A percentile compares a stretch with the other conserved stretches of the same genome.
Conservation (phyloP, 2,888 invertebrate species). For the Drosophila kuntzei region DNA sequence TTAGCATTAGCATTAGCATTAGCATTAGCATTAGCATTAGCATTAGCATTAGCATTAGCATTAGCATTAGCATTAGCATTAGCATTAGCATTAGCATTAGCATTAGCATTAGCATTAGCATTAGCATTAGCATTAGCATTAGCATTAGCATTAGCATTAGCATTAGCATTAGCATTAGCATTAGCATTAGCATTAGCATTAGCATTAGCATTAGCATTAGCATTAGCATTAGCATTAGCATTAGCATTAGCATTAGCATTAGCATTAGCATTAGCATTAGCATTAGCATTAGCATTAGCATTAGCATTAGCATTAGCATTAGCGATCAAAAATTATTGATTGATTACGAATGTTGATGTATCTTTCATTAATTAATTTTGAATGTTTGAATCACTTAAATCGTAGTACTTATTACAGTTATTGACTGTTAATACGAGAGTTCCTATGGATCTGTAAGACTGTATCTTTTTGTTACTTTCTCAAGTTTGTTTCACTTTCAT, state of each 20-base stretch:
- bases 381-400: background rate
- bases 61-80: background rate
- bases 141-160: background rate
- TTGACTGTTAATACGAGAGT: background rate
- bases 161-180: background rate
- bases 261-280: background rate
- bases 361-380: background rate
- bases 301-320: background rate
- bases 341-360: too few relatives aligned
- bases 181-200: background rate
- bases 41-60: background rate
- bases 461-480: conserved; percentile 31
- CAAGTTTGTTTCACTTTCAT: conserved; percentile 54
- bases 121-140: background rate
- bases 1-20: background rate
- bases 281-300: background rate
- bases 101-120: background rate
- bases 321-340: too few relatives aligned
- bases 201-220: background rate
- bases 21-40: background rate
- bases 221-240: background rate
- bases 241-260: background rate
- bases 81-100: background rate
- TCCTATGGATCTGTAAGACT: background rate
- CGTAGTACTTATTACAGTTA: background rate